Base-by-base conservation (phyloP, 2,113 vertebrate species). In the Typhlomys cinereus region DNA sequence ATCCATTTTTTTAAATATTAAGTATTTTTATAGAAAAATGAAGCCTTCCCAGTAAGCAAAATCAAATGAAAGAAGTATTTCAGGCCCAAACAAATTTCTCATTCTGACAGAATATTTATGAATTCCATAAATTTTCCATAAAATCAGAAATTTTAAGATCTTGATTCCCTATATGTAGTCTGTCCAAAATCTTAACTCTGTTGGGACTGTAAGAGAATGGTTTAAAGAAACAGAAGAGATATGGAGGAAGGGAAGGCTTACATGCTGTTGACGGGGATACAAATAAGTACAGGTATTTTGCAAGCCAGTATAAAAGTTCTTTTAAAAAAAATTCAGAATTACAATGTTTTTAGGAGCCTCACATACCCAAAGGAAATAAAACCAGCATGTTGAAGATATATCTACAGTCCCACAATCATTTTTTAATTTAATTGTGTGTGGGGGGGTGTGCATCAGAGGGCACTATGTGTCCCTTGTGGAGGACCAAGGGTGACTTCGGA, bases 51-150 rank as follows among this genome's bases (percentile, higher is more conserved):
- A 83, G 57, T 62, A 75, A 71, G 13, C 18, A 94, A 94, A 95
- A 66, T 62, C 17, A 95, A 94, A 93, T 54, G 2, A 73, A 94
- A 92, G 66, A 91, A 85, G 69, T 57, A 91, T 66, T 92, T 95
- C 23, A 41, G 39, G 46, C 52, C 41, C 41, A 67, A 84, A 71
- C 7, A 86, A 61, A 41, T 8, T 86, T 95, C 69, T 87, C 85
- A 89, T 66, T 81, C 88, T 75, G 76, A 83, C 7, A 85, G 27
- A 78, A 59, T 85, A 87, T 70, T 69, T 82, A 74, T 31, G 36
- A 83, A 34, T 39, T 83, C 10, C 4, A 48, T 61, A 59, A n/a
- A 1, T 79, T 93, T 83, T 90, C 39, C 31, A 92, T 90, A 85
- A 80, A 46, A 94, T 48, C 20, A 86, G 44, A 92, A 71, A 92